Evolutionary conservation across 2,888 invertebrate species (phyloP).

Genomic region (Epinotia ramella): DNA sequence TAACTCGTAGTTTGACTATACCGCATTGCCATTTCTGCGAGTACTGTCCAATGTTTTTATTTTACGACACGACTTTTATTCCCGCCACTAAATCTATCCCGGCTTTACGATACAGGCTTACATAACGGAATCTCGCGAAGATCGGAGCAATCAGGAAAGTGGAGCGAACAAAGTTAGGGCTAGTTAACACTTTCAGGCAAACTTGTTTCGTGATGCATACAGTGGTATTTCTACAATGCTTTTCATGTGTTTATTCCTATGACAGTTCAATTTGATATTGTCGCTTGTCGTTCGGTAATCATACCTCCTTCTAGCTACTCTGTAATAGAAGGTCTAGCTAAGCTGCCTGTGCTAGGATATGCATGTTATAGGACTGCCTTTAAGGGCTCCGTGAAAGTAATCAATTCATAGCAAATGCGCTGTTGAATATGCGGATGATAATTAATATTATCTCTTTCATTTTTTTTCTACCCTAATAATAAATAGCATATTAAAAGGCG

Average conservation of each 20-base stretch:
- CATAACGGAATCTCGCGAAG: constrained; percentile 19
- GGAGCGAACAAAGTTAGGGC: constrained; percentile 19
- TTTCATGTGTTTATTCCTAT: neutral
- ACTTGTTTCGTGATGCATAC: constrained; percentile 12
- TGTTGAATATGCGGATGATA: too few species aligned
- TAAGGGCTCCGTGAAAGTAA: too few species aligned
- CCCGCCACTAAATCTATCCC: constrained; percentile 25
- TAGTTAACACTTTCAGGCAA: constrained; percentile 25
- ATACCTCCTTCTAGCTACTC: neutral
- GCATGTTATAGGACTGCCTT: too few species aligned
- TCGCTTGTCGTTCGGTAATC: too few species aligned
- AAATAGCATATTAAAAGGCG: too few species aligned
- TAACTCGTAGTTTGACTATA: constrained; percentile 13
- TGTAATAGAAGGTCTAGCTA: too few species aligned
- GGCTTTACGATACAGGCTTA: constrained; percentile 31
- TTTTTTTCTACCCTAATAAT: too few species aligned
- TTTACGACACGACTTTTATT: constrained; percentile 30
- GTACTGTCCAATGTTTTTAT: constrained; percentile 24
- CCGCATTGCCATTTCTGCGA: constrained; percentile 25
- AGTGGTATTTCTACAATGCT: neutral
- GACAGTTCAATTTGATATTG: neutral
- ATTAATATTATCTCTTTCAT: too few species aligned
- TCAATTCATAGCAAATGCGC: too few species aligned
- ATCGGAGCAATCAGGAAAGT: constrained; percentile 30
- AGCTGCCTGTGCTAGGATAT: too few species aligned